Percentiles rank a stretch among this genome's conserved stretches.
These are phyloP conservation scores for Agonum fuliginosum DNA, from an alignment of 2,888 invertebrate genomes.

Conservation along the genomic window DNA sequence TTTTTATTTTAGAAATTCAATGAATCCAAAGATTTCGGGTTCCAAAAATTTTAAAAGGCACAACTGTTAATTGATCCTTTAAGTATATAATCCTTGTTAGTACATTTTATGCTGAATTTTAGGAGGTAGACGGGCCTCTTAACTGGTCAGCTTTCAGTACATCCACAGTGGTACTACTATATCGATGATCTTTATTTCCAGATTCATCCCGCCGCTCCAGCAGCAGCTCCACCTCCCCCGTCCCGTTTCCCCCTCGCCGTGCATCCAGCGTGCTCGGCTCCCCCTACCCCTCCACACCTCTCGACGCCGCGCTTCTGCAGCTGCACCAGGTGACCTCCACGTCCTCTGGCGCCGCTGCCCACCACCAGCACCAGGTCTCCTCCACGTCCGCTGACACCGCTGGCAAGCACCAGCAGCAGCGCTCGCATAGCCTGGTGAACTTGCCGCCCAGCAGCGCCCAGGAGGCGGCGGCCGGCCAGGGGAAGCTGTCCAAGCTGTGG, in stretches of 20 bases:
- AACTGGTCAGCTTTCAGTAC: neutral
- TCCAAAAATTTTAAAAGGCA: too few species aligned
- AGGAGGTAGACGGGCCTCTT: too few species aligned
- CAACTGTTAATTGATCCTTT: too few species aligned
- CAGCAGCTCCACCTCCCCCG: neutral
- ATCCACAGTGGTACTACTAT: neutral
- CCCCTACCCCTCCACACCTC: neutral
- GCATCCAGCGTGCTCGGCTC: neutral
- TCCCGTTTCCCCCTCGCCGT: neutral
- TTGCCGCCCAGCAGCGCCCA: slow-evolving; percentile 13
- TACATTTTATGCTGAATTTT: too few species aligned
- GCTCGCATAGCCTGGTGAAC: slow-evolving; percentile 44
- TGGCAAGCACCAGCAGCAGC: neutral
- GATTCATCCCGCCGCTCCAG: slow-evolving; percentile 16
- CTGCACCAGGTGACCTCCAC: neutral
- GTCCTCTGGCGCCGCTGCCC: neutral
- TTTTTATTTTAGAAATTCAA: too few species aligned
- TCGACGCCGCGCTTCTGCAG: neutral
- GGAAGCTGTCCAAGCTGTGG: neutral
- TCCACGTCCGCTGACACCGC: neutral
- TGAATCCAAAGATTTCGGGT: too few species aligned
- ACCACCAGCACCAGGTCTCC: neutral
- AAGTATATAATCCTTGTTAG: too few species aligned
- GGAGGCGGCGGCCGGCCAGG: neutral
- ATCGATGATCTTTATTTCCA: neutral